Percentiles rank a stretch among this genome's conserved stretches.
Conservation (phyloP, 92 coral and sea anemone genomes). For the Porites evermanni region DNA sequence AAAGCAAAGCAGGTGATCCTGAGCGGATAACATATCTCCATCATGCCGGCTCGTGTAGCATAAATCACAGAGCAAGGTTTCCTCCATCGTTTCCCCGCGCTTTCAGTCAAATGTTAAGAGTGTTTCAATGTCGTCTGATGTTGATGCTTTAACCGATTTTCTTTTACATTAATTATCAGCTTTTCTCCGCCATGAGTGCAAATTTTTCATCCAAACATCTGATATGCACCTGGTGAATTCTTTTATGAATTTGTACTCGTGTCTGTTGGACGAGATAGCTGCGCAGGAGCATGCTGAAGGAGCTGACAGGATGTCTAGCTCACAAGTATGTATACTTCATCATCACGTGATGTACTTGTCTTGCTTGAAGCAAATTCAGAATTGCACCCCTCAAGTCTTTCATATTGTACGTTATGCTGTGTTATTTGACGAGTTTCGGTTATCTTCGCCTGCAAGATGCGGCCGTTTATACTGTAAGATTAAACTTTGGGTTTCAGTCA, state of each 20-base stretch:
- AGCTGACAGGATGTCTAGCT: slow-evolving; percentile 88
- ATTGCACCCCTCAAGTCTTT: no score
- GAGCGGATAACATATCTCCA: no score
- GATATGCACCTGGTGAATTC: slow-evolving; percentile 89
- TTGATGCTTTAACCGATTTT: background rate
- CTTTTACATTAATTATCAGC: slow-evolving; percentile 48
- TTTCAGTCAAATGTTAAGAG: no score
- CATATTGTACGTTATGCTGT: no score
- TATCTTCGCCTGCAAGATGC: no score
- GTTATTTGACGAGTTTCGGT: no score
- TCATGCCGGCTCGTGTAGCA: no score
- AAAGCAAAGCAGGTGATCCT: no score
- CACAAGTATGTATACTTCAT: slow-evolving; percentile 67
- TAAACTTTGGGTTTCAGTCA: background rate
- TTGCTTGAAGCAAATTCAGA: no score
- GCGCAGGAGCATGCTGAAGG: slow-evolving; percentile 99
- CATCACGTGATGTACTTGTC: background rate
- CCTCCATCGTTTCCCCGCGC: no score
- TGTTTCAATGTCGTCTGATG: background rate
- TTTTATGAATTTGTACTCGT: slow-evolving; percentile 91
- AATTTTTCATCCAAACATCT: slow-evolving; percentile 92
- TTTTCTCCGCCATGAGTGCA: slow-evolving; percentile 96
- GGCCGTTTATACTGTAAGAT: no score
- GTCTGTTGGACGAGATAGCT: slow-evolving; percentile 92
- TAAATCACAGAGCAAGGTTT: no score